Percentiles rank a stretch among this genome's conserved stretches.
phyloP scores from a whole-genome alignment of 1,140 invertebrate species.

The Lordiphosa collinella region DNA sequence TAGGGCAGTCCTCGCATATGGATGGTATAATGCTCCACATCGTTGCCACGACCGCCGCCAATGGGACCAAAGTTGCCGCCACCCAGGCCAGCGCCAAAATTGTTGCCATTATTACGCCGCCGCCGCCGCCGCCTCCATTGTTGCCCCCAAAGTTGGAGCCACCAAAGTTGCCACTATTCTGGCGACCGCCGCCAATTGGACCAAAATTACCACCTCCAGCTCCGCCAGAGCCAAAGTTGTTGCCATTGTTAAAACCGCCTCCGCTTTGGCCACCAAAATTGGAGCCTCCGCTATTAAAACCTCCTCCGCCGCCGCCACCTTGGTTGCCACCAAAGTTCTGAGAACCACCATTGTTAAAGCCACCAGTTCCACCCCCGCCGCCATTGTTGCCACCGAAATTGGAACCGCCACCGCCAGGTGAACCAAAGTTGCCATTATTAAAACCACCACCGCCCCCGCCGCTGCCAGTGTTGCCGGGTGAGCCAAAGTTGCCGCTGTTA shows the following conservation, averaged over 20 bases:
- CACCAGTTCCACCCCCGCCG: conserved; percentile 40
- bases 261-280: conserved; percentile 39
- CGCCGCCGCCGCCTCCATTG: conserved; percentile 30
- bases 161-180: conserved; percentile 44
- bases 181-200: conserved; percentile 49
- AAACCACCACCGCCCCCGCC: conserved; percentile 38
- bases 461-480: conserved; percentile 27
- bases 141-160: conserved; percentile 42
- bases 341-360: conserved; percentile 52
- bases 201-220: conserved; percentile 42
- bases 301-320: conserved; percentile 15
- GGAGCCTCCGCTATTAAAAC: conserved; percentile 42
- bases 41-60: conserved; percentile 53
- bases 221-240: conserved; percentile 36
- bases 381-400: conserved; percentile 60
- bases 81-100: conserved; percentile 23
- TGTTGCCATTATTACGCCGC: conserved; percentile 45
- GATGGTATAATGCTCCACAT: conserved; percentile 64
- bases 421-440: conserved; percentile 42
- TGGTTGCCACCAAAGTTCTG: conserved; percentile 31
- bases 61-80: conserved; percentile 59
- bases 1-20: conserved; percentile 77
- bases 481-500: conserved; percentile 40
- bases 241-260: conserved; percentile 39
- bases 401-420: conserved; percentile 17